phyloP scores from a whole-genome alignment of 1,140 invertebrate genomes.

The Camponotus vicinus region DNA sequence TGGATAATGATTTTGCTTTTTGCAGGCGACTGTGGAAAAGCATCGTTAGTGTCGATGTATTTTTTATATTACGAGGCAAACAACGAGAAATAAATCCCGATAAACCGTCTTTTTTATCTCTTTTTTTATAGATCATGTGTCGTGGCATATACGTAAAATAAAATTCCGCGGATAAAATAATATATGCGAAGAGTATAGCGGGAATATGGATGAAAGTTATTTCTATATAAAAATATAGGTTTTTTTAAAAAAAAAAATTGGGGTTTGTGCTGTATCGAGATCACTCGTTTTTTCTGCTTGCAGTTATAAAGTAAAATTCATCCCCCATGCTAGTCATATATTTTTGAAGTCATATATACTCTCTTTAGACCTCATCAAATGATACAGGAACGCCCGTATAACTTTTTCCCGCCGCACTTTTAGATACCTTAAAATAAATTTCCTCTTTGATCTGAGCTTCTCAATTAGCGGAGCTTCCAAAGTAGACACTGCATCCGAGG shows the following conservation, averaged over 20 bases:
- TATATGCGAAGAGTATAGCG: background rate
- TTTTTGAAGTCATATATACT: background rate
- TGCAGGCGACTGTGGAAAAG: background rate
- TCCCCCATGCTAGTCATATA: background rate
- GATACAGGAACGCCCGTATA: background rate
- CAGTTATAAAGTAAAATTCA: background rate
- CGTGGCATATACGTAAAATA: background rate
- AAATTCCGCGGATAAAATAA: background rate
- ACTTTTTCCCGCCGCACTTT: background rate
- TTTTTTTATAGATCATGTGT: background rate
- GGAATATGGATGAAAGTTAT: background rate
- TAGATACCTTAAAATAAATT: background rate
- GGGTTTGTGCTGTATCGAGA: too few species aligned
- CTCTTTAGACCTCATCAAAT: background rate
- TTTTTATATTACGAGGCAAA: background rate
- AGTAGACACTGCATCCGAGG: background rate
- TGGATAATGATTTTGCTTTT: background rate
- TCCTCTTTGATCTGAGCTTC: background rate
- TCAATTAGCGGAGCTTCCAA: conserved; percentile 11
- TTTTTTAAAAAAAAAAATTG: too few species aligned
- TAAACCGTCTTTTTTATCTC: background rate
- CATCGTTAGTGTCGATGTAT: background rate
- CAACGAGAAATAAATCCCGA: conserved; percentile 11
- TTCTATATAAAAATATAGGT: too few species aligned
- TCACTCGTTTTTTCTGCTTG: background rate